Evolutionary conservation across 2,797 vertebrate genomes (phyloP), one percentile per base, ranked within the genome.

Genomic region (Acanthurus lineatus): DNA sequence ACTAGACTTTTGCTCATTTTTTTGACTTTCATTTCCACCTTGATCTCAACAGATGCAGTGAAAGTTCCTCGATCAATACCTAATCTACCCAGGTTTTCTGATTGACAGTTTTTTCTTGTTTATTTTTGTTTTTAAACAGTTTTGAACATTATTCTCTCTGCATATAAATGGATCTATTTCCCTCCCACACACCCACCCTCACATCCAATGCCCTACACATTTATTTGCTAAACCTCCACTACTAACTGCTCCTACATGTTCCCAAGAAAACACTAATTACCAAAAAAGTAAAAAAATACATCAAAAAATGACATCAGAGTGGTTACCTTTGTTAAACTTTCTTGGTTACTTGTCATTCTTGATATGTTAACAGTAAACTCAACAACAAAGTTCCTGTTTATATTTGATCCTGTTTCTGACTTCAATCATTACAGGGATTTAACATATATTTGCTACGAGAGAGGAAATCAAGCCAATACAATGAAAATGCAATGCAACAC

Each of bases 121-220:
- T 62, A 1, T 47, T 42, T 40, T 22, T 52, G 0, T 9, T 67
- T 49, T 19, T 8, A 32, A 61, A 2, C 49, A n/a, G 28, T 49
- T 32, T 28, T 28, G 2, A 42, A 56, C 6, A 32, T 48, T 38
- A 20, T 65, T 58, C 25, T 53, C 52, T 59, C 35, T 22, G 22
- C 25, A 69, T 22, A 40, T 44, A 25, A 52, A 69, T 51, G 3
- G 25, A 61, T 63, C 14, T 59, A 4, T 47, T 60, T 67, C 17
- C 28, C 40, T 57, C 49, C 32, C 17, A 52, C 53, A 63, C 47
- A 48, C 28, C 35, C 38, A 40, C 40, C 40, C 40, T 40, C 40
- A 40, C 38, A 40, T 5, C 9, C 38, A 28, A 14, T 1, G 15
- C 9, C 22, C 22, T 45, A 3, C 1, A 6, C 20, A 47, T 40